Base-by-base conservation (phyloP, 2,113 vertebrate genomes). In the Ammodytes marinus region DNA sequence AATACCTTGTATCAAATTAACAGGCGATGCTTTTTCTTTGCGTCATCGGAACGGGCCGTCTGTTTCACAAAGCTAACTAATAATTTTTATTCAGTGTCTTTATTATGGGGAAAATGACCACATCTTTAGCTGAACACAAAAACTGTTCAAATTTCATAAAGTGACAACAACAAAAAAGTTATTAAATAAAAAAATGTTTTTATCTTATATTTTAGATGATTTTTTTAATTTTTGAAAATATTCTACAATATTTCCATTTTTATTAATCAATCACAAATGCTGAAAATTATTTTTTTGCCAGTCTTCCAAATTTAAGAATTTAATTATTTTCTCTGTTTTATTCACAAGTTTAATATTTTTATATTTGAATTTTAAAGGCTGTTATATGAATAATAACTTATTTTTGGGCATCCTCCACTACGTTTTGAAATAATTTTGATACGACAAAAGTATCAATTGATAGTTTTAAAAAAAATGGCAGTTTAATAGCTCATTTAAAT, bases 1-100 rank as follows among this genome's bases (percentile, higher is more conserved):
- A 82, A 79, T 65, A 49, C 15, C 12, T 45, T 50, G 45, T 13
- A 65, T 77, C 37, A 60, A 54, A 68, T 59, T 58, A 70, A 49
- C 19, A 74, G 40, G 37, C 53, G 39, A 35, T 54, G n/a, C 10
- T 42, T 59, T 71, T 1, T 74, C 27, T 13, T 86, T 70, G 37
- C 14, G 46, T 42, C 35, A 49, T 17, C 17, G n/a, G 10, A 4
- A 17, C 6, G 5, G 4, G 19, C 2, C 4, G 9, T 70, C 50
- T 46, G 39, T 50, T 39, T 17, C 7, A 67, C 12, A 14, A 4
- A 4, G 27, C 4, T 40, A 43, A 17, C 35, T 5, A 9, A 55
- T 60, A 11, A 17, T 52, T 52, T n/a, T 47, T 17, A 37, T 76
- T 12, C 57, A 12, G 55, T 37, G 3, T 15, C 8, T 37, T 5